Base-by-base conservation (phyloP, 2,113 vertebrate genomes). In the Oryctolagus cuniculus region DNA sequence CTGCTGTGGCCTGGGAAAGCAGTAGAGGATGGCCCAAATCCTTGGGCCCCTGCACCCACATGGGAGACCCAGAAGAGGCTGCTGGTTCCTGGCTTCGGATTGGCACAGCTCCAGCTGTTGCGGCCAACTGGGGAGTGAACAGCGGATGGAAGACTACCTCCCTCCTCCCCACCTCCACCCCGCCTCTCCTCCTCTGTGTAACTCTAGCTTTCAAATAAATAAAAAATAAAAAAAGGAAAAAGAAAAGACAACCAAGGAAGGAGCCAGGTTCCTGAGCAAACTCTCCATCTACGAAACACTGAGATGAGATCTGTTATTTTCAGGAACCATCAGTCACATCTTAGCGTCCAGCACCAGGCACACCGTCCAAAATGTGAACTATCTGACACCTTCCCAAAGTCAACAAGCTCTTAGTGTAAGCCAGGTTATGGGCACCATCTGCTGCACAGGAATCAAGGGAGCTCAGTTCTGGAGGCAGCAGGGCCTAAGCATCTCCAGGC, bases 261-360 rank as follows among this genome's bases (percentile, higher is more conserved):
- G 25, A 79, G n/a, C 82, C 51, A 93, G n/a, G 27, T 80, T 91
- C 53, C 53, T 38, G 11, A 80, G 34, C 36, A 96, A 88, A 93
- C 19, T 27, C 29, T 87, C 73, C 82, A 67, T 31, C 49, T 19
- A 79, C 49, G 13, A 24, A 87, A 73, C 6, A 89, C 29, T 91
- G 36, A 90, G 38, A 36, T 64, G 31, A 91, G 58, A 25, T 29
- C 4, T 73, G 69, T 34, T 69, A 51, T 58, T 63, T 86, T 73
- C 51, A 93, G 51, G 36, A 31, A 66, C 27, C 34, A 75, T 44
- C 53, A 31, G 29, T 81, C 75, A 94, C 10, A 90, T 1, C 34
- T 79, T 58, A n/a, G 36, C 31, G 70, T 31, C 67, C 61, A 74
- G 25, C 36, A 73, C 24, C 27, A 87, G 51, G 12, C 16, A 67